Evolutionary conservation across 2,888 invertebrate species (phyloP).

Genomic region (Sacculina carcini): DNA sequence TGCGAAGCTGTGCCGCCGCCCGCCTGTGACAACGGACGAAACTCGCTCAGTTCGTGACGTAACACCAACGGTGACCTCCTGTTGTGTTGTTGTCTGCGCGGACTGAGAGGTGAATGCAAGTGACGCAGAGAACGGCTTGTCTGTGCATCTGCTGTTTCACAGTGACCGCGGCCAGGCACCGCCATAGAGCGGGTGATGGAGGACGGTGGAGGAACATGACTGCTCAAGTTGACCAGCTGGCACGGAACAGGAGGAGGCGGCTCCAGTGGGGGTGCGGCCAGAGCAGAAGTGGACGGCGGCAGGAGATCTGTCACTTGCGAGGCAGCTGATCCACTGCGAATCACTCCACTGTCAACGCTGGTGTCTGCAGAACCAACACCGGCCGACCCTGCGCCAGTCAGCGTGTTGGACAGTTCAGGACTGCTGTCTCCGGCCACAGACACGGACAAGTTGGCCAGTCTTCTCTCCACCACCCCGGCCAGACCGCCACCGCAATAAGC

Average conservation of each 20-base stretch:
- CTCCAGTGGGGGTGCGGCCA: constrained; percentile 4
- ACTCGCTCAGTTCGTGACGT: too few relatives aligned
- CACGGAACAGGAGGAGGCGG: not conserved
- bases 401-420: too few relatives aligned
- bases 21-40: too few relatives aligned
- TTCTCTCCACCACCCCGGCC: too few relatives aligned
- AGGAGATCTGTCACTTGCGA: constrained; percentile 4
- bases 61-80: too few relatives aligned
- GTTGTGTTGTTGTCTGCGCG: too few relatives aligned
- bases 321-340: constrained; percentile 1
- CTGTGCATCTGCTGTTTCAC: too few relatives aligned
- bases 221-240: not conserved
- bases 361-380: constrained; percentile 10
- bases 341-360: constrained; percentile 3
- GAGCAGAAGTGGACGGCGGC: constrained; percentile 7
- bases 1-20: too few relatives aligned
- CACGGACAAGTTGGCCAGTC: too few relatives aligned
- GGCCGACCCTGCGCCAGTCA: constrained; percentile 11
- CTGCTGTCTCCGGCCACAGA: constrained; percentile 7
- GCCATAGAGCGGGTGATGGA: constrained; percentile 29
- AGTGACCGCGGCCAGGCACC: constrained; percentile 15
- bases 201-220: constrained; percentile 27
- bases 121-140: too few relatives aligned
- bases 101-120: too few relatives aligned
- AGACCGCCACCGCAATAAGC: too few relatives aligned